Evolutionary conservation across 1,140 invertebrate genomes (phyloP).

Genomic region (Drosophila nikananu): DNA sequence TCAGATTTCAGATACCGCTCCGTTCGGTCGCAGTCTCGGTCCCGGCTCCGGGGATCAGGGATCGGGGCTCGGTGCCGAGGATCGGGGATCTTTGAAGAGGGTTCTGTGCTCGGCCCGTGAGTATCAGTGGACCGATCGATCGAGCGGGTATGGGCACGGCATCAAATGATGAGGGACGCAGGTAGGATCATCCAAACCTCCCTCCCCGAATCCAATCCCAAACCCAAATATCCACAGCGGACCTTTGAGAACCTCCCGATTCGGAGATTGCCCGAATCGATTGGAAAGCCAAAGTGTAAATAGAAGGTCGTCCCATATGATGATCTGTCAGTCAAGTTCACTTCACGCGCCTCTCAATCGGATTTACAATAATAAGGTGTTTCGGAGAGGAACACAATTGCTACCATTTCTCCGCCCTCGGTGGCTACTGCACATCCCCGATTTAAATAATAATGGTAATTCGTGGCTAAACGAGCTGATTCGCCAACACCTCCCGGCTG

Average conservation of each 20-base stretch:
- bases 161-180: constrained; percentile 69
- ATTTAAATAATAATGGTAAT: constrained; percentile 84
- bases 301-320: constrained; percentile 25
- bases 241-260: constrained; percentile 16
- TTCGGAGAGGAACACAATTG: not conserved
- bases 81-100: constrained; percentile 69
- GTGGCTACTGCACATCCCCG: constrained; percentile 46
- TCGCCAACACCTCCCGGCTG: constrained; percentile 73
- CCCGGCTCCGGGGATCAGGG: not conserved
- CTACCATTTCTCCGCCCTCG: constrained; percentile 41
- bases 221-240: constrained; percentile 57
- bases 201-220: not conserved
- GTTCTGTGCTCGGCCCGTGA: constrained; percentile 48
- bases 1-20: constrained; percentile 82
- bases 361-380: constrained; percentile 25
- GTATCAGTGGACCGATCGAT: constrained; percentile 75
- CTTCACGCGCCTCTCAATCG: constrained; percentile 23
- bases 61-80: constrained; percentile 18
- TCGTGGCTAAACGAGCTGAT: constrained; percentile 71
- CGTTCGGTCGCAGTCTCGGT: constrained; percentile 9
- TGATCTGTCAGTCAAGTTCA: constrained; percentile 28
- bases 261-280: constrained; percentile 11
- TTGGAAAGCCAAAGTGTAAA: constrained; percentile 26
- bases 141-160: constrained; percentile 38
- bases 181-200: constrained; percentile 59